Evolutionary conservation across 2,797 vertebrate species (phyloP), one percentile per base, ranked within the genome.

Genomic region (Crax fasciolata): DNA sequence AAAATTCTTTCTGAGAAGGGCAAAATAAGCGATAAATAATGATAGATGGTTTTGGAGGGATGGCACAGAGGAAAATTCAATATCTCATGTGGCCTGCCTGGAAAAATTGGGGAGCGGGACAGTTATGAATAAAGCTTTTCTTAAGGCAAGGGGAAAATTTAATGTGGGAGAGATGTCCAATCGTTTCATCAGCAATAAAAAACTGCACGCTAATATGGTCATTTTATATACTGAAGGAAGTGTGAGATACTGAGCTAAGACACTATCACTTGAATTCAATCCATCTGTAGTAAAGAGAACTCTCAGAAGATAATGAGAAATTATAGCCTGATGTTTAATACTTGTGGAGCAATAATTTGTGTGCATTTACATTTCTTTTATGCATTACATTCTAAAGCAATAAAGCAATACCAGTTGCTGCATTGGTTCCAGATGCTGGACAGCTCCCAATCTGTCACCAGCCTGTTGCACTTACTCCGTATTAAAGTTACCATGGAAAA

Each of bases 21-120:
- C 82, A 59, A 81, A 63, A 35, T 39, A 94, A 77, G 35, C 62
- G 91, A 66, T n/a, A 84, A 85, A 81, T 80, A 68, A 57, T 20
- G 87, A 39, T 48, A 89, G 65, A 77, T 23, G 38, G 16, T 44
- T 91, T 85, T 48, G 39, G 43, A 81, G 27, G 39, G 35, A 48
- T 6, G 5, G 57, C 38, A 39, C 12, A 41, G 54, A 67, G 5
- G 35, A 90, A 85, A 84, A 76, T 72, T 28, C 35, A 75, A 0
- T 62, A 30, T 55, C 14, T 80, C 35, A 30, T 19, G 27, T 7
- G 79, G 20, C 44, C n/a, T 62, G 13, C 10, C 49, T 44, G 18
- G 27, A 85, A 80, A 62, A 4, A 3, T 28, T 6, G 1, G 49
- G n/a, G 15, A 28, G 8, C 8, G 17, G 12, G 12, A 18, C 18